These are phyloP conservation scores for Xiphorhynchus erythropygius DNA, from an alignment of 2,797 vertebrate species.

Conservation along the genomic window DNA sequence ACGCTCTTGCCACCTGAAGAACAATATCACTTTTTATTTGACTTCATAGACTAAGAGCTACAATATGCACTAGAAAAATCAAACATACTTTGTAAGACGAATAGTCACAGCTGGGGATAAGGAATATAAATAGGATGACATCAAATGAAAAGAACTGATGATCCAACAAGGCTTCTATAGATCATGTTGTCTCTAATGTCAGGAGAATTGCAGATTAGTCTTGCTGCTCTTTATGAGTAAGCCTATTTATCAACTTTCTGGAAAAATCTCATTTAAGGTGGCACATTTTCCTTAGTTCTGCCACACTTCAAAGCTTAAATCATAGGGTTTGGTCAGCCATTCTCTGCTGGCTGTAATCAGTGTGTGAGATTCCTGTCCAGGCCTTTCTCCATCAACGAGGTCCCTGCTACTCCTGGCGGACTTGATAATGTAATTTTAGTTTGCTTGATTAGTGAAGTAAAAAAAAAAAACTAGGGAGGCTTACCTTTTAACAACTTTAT, in stretches of 20 bases:
- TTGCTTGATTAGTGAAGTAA: neutral
- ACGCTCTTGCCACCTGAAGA: constrained; percentile 10
- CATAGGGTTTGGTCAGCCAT: neutral
- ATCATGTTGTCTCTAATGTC: constrained; percentile 55
- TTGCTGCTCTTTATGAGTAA: constrained; percentile 38
- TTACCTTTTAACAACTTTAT: constrained; percentile 46
- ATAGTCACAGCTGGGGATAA: constrained; percentile 51
- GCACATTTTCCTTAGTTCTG: constrained; percentile 38
- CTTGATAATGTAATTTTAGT: constrained; percentile 12
- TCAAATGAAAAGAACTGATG: constrained; percentile 59
- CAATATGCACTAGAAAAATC: constrained; percentile 32
- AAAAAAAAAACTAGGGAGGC: neutral
- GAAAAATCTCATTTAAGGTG: constrained; percentile 52
- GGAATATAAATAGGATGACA: constrained; percentile 58
- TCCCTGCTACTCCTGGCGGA: neutral
- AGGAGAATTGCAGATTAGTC: constrained; percentile 55
- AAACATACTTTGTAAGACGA: constrained; percentile 28
- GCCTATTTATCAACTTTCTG: constrained; percentile 43
- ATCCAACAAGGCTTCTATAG: constrained; percentile 61
- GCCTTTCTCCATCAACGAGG: neutral
- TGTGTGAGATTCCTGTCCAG: neutral
- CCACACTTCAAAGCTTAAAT: constrained; percentile 32
- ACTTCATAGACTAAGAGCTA: neutral
- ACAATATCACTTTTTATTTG: constrained; percentile 34
- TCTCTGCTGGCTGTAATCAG: neutral